Base-by-base conservation (phyloP, 2,113 vertebrate species). In the Addax nasomaculatus region DNA sequence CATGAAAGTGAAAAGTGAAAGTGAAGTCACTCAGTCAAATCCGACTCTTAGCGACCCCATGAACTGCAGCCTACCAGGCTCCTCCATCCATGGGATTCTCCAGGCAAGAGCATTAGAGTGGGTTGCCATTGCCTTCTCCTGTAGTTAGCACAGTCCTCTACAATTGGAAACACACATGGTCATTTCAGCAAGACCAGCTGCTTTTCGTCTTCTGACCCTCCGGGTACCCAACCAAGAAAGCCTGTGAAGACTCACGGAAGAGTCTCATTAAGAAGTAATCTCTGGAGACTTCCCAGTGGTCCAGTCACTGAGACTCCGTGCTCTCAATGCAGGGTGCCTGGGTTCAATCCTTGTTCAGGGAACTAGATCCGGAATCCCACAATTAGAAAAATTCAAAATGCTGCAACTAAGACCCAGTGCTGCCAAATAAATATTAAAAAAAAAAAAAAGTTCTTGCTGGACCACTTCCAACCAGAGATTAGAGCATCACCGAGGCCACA, bases 111-210 rank as follows among this genome's bases (percentile, higher is more conserved):
- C 7, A 43, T 43, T 43, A 1, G 43, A 43, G 43, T 43, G 43
- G 43, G 43, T 43, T 43, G 43, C 43, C 43, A 43, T 43, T 43
- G 43, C 43, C 43, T 43, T 43, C 43, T 43, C 43, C 43, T 10
- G 6, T 2, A 0, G n/a, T 16, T 5, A 3, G 36, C 89, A 1
- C 23, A 15, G 55, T 0, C 3, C 45, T 80, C n/a, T 3, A 0
- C 0, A 0, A 3, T 0, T 1, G 23, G 9, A n/a, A 23, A 3
- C 9, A 76, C 27, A 2, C 16, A 2, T 0, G 7, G 36, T 30
- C 39, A 4, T 29, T 12, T 21, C 10, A 5, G 16, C 55, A 12
- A 49, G 73, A 60, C 17, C 17, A 1, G 13, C 53, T 76, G 1
- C 39, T 78, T 53, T n/a, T 19, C 25, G 27, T n/a, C 6, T 33